Conservation (phyloP, 2,113 vertebrate species). For the Erythrocercus mccallii region DNA sequence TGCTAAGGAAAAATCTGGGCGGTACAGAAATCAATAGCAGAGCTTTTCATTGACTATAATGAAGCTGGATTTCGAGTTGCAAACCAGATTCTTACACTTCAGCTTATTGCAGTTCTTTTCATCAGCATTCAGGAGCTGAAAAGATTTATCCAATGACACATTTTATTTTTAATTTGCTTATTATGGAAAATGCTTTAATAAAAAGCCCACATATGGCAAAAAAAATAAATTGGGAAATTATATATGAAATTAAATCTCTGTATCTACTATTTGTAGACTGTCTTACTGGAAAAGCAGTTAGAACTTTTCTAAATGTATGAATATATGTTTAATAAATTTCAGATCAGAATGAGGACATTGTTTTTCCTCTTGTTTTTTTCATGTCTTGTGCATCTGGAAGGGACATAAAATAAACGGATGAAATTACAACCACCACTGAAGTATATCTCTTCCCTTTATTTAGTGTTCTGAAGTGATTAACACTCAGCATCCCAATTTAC, state of each 20-base stretch:
- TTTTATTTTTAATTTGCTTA: conserved; percentile 3
- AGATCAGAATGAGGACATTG: neutral
- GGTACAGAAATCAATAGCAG: neutral
- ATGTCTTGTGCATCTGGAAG: neutral
- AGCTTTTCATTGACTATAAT: neutral
- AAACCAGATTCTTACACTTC: neutral
- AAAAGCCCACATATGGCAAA: neutral
- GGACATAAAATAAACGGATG: neutral
- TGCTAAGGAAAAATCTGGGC: neutral
- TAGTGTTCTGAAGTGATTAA: neutral
- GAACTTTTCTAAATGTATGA: neutral
- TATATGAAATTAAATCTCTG: neutral
- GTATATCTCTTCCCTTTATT: neutral
- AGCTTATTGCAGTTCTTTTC: neutral
- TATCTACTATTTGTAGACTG: neutral
- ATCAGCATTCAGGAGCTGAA: neutral
- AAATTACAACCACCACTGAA: neutral
- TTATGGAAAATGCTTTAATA: neutral
- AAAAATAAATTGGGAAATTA: neutral
- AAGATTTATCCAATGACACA: neutral
- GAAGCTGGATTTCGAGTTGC: neutral
- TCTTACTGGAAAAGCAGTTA: neutral
- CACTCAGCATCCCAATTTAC: neutral
- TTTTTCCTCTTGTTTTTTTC: neutral
- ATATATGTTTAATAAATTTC: neutral